These are phyloP conservation scores for Phyllostomus discolor DNA, from an alignment of 2,113 vertebrate genomes.

Conservation along the genomic window DNA sequence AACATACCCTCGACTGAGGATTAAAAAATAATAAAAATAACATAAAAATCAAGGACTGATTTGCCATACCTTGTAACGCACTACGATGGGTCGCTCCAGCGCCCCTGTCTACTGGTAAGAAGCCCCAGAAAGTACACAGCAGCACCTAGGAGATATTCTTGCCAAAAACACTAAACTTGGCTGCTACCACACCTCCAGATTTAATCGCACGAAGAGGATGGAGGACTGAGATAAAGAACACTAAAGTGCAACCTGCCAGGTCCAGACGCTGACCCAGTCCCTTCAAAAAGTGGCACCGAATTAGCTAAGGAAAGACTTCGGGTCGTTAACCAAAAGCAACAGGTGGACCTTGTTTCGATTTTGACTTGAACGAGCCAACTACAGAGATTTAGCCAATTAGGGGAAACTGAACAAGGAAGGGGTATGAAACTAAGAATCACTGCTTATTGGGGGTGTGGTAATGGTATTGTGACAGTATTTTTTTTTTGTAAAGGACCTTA, in stretches of 20 bases:
- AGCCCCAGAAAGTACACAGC: not conserved
- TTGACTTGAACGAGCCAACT: not conserved
- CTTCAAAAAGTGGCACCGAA: not conserved
- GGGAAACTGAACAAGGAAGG: not conserved
- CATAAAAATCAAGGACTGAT: not conserved
- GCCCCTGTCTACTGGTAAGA: not conserved
- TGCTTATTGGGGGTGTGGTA: not conserved
- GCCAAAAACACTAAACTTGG: not conserved
- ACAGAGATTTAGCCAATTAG: not conserved
- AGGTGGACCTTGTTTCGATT: not conserved
- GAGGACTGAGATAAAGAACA: not conserved
- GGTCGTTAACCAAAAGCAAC: not conserved
- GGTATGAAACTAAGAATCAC: not conserved
- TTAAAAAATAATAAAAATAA: too few species aligned
- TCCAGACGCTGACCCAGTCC: not conserved
- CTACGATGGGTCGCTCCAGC: not conserved
- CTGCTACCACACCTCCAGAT: not conserved
- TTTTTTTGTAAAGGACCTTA: not conserved
- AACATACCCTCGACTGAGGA: too few species aligned
- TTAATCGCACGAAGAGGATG: not conserved
- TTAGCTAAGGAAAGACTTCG: not conserved
- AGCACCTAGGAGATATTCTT: not conserved
- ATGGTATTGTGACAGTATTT: not conserved
- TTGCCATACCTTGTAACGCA: not conserved
- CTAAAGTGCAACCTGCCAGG: not conserved